Percentiles rank a stretch among this genome's conserved stretches.
Evolutionary conservation across 2,113 vertebrate species (phyloP).

Genomic region (Protobothrops flavoviridis): DNA sequence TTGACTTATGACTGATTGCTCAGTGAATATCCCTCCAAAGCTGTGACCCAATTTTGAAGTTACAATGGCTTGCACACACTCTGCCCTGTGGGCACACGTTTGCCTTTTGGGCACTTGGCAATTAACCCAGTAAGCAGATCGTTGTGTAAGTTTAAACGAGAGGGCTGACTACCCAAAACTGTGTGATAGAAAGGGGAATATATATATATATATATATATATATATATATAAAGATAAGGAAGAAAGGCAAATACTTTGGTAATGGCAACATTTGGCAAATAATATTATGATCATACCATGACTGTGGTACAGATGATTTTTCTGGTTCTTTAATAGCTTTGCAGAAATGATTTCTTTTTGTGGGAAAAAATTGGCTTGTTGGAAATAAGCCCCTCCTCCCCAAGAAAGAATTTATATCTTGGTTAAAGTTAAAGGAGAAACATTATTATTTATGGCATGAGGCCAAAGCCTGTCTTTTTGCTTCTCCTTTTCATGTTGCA

Average conservation of each 20-base stretch:
- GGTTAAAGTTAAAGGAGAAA: not conserved
- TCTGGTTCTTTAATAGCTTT: not conserved
- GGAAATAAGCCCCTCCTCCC: not conserved
- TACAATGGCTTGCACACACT: not conserved
- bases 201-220: too few relatives aligned
- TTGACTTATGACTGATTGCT: not conserved
- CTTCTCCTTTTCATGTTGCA: not conserved
- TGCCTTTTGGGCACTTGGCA: not conserved
- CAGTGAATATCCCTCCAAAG: not conserved
- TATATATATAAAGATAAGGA: too few relatives aligned
- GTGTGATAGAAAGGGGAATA: not conserved
- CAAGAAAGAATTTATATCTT: not conserved
- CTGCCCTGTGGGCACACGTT: not conserved
- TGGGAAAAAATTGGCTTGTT: not conserved
- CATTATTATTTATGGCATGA: not conserved
- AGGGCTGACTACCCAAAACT: not conserved
- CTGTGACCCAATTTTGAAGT: not conserved
- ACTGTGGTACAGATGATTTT: not conserved
- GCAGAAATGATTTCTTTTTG: not conserved
- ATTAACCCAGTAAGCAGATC: not conserved
- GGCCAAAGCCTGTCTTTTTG: not conserved
- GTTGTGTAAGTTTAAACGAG: not conserved
- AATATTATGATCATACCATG: not conserved
- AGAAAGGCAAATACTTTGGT: not conserved
- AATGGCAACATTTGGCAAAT: not conserved